A percentile compares a stretch with the other conserved stretches of the same genome.
Conservation (phyloP, 2,113 vertebrate species). For the Lepus americanus region DNA sequence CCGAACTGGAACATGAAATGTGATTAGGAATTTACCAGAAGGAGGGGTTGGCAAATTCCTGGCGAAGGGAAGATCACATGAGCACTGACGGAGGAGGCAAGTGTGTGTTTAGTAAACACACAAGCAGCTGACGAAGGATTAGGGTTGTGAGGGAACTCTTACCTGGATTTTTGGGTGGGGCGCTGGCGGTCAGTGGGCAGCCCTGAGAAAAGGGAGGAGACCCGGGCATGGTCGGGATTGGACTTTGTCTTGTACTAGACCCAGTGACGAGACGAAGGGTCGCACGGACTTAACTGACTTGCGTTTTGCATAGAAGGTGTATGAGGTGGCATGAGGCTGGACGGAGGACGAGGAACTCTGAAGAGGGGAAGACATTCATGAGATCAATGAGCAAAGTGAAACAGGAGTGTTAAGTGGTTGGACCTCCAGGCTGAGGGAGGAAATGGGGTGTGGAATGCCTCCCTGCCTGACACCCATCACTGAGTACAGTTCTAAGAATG, state of each 20-base stretch:
- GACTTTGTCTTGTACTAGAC: conserved; percentile 24
- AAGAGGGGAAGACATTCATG: conserved; percentile 2
- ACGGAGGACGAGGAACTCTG: not conserved
- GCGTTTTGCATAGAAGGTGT: conserved; percentile 6
- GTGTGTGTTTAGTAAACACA: conserved; percentile 63
- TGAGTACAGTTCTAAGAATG: not conserved
- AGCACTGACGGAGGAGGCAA: conserved; percentile 65
- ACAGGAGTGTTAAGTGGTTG: conserved; percentile 26
- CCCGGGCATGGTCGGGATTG: conserved; percentile 3
- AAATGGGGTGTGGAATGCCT: not conserved
- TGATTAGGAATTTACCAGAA: conserved; percentile 58
- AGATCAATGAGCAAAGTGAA: not conserved
- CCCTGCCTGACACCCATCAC: conserved; percentile 24
- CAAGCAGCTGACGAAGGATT: conserved; percentile 44
- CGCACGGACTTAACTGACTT: conserved; percentile 37
- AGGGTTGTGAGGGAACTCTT: conserved; percentile 14
- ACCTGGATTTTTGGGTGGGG: not conserved
- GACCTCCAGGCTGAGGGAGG: not conserved
- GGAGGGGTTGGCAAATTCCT: conserved; percentile 63
- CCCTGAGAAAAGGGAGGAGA: not conserved
- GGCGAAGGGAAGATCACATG: conserved; percentile 50
- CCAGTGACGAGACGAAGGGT: not conserved
- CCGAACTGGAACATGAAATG: conserved; percentile 48
- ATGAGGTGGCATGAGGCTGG: not conserved
- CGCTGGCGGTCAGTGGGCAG: not conserved